Evolutionary conservation across 1,140 invertebrate genomes (phyloP), one percentile per base, ranked within the genome.

Genomic region (Aradophagus sp.): DNA sequence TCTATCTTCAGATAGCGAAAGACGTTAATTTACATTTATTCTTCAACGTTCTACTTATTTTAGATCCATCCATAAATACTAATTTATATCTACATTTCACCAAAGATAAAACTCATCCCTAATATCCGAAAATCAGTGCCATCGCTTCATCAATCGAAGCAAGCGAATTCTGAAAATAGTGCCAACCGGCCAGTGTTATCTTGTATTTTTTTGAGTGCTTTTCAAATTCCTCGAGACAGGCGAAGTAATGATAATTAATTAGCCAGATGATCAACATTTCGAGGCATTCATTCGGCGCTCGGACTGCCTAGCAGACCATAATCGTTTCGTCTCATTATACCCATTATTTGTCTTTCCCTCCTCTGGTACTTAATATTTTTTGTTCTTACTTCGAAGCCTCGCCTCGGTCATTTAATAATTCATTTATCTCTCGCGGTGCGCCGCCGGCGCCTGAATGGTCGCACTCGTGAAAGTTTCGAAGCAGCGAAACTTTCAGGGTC

Each of bases 401-500:
- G 32, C 34, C 17, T 62, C 42, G 56, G 42, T 45, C 50, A 62
- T 69, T 69, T 55, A 69, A 69, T 62, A 69, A 69, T 69, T 69
- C 48, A 69, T 69, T 69, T 61, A 62, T 63, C 58, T 52, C 31
- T 19, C 10, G 50, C 39, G 32, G 39, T 63, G 45, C 59, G 27
- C 17, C 42, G 11, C 38, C 14, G 68, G 68, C 47, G 80, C 68
- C 59, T 47, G 53, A 71, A 48, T 77, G 77, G 76, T 80, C 80
- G 77, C 75, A 75, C 77, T 80, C 80, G 82, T 83, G 82, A 83
- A 84, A 84, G 82, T 83, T 74, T 72, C 72, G 73, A 77, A 77
- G 76, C 74, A 77, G 68, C 68, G 66, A 67, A 59, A 78, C 76
- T 82, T 81, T 83, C 81, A 83, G 80, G 80, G 81, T 83, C 81